These are phyloP conservation scores for Physocephala rufipes DNA, from an alignment of 2,888 invertebrate genomes.

Conservation along the genomic window DNA sequence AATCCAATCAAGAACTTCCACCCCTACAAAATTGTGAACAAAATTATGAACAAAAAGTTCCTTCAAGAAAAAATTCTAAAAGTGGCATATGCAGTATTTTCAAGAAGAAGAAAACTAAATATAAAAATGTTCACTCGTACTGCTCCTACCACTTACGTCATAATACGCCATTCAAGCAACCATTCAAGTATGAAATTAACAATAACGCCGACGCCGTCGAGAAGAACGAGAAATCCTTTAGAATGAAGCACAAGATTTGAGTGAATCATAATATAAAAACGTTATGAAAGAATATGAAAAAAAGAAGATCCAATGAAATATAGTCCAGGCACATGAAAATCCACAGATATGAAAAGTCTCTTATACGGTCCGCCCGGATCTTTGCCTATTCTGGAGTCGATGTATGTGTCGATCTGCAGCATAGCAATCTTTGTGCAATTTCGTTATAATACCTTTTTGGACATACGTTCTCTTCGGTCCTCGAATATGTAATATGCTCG, in stretches of 20 bases:
- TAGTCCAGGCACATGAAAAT: conserved; percentile 3
- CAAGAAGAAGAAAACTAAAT: no score
- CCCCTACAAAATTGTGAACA: no score
- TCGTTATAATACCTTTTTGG: not conserved
- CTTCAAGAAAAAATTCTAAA: not conserved
- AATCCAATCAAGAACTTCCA: no score
- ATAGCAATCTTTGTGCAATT: conserved; percentile 16
- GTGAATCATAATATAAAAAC: no score
- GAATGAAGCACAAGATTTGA: not conserved
- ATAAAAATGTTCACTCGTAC: no score
- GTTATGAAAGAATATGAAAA: no score
- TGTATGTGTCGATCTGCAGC: conserved; percentile 16
- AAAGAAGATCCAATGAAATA: conserved; percentile 16
- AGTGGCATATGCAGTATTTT: not conserved
- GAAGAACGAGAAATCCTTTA: conserved; percentile 3
- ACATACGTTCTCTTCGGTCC: not conserved
- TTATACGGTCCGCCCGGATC: not conserved
- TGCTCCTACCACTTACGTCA: not conserved
- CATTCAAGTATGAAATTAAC: conserved; percentile 63
- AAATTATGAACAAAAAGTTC: no score
- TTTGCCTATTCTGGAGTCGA: conserved; percentile 2
- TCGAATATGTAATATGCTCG: not conserved
- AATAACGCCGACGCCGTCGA: conserved; percentile 45
- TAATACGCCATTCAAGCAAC: conserved; percentile 48
- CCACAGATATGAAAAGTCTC: conserved; percentile 22